Conservation (phyloP, 1,140 invertebrate genomes). For the Cylas formicarius region DNA sequence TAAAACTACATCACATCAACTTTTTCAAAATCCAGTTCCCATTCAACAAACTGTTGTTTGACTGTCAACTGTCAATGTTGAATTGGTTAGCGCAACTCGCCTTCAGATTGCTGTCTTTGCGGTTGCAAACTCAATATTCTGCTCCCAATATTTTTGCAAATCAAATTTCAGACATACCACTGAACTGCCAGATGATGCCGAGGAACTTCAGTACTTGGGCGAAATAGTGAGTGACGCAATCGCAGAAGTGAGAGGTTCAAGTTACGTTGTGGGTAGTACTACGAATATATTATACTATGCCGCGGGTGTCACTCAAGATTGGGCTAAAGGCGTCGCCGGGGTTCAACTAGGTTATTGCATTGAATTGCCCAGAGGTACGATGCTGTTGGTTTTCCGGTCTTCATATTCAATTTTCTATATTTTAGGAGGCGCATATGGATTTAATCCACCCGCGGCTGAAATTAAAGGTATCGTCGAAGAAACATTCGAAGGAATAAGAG, state of each 20-base stretch:
- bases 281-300: constrained; percentile 54
- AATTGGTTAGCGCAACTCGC: too few relatives aligned
- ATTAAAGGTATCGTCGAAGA: constrained; percentile 69
- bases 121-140: too few relatives aligned
- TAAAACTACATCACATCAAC: too few relatives aligned
- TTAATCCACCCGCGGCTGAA: constrained; percentile 59
- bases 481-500: constrained; percentile 67
- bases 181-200: constrained; percentile 37
- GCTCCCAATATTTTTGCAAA: too few relatives aligned
- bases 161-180: constrained; percentile 52
- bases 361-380: constrained; percentile 60
- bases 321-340: constrained; percentile 53
- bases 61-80: too few relatives aligned
- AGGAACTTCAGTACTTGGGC: constrained; percentile 42
- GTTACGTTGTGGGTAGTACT: constrained; percentile 55
- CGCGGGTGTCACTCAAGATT: constrained; percentile 64
- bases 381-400: not conserved
- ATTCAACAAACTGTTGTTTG: too few relatives aligned
- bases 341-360: constrained; percentile 69
- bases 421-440: constrained; percentile 56
- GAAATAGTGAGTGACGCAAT: constrained; percentile 43
- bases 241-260: constrained; percentile 42
- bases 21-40: too few relatives aligned
- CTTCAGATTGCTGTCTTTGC: too few relatives aligned
- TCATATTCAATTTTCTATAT: not conserved